These are phyloP conservation scores for Galeopterus variegatus DNA, from an alignment of 2,113 vertebrate genomes.

Conservation along the genomic window DNA sequence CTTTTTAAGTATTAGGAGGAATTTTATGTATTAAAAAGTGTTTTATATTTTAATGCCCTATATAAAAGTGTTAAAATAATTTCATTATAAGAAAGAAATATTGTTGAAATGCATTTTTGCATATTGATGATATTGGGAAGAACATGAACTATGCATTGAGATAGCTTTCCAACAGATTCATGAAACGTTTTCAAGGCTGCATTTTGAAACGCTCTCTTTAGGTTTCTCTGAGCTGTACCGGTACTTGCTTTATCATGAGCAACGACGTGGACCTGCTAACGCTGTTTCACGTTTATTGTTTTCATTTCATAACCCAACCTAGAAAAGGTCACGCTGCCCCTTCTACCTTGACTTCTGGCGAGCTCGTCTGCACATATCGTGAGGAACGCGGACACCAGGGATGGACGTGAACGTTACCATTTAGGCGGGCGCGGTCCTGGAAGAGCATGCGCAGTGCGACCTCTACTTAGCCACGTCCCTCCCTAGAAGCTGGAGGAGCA, in stretches of 20 bases:
- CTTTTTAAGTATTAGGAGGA: not conserved
- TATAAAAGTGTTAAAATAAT: not conserved
- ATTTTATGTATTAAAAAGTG: not conserved
- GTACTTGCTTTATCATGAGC: not conserved
- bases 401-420: fast-evolving
- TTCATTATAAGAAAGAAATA: not conserved
- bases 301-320: not conserved
- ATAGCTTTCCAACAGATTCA: not conserved
- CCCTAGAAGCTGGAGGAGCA: not conserved
- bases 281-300: not conserved
- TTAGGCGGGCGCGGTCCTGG: fast-evolving
- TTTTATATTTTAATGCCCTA: not conserved
- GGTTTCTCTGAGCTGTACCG: not conserved
- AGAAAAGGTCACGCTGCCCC: not conserved
- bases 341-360: not conserved
- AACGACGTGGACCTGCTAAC: not conserved
- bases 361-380: fast-evolving
- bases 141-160: not conserved
- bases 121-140: not conserved
- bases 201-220: not conserved
- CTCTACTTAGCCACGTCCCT: not conserved
- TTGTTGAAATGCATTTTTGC: not conserved
- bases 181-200: not conserved
- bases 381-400: fast-evolving
- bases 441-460: not conserved